Percentiles rank a stretch among this genome's conserved stretches.
Conservation (phyloP, 2,888 invertebrate species). For the Amphimallon solstitiale region DNA sequence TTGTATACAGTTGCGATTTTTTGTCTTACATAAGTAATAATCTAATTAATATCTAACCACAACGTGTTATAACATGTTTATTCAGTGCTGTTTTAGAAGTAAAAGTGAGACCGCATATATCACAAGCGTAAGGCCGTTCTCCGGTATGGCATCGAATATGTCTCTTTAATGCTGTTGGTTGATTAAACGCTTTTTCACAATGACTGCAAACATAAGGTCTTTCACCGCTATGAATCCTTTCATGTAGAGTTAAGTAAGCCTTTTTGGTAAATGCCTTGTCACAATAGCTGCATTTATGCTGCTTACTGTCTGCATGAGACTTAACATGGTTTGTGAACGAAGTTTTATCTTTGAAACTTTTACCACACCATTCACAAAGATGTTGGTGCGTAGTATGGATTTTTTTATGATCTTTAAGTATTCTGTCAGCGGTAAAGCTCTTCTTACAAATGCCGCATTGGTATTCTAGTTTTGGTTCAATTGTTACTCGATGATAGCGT, state of each 20-base stretch:
- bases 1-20: not conserved
- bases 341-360: constrained; percentile 54
- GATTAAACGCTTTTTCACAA: constrained; percentile 57
- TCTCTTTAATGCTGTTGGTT: constrained; percentile 54
- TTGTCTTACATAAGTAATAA: too few relatives aligned
- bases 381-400: constrained; percentile 50
- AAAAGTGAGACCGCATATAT: constrained; percentile 68
- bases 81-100: constrained; percentile 59
- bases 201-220: constrained; percentile 57
- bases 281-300: constrained; percentile 50
- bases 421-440: constrained; percentile 45
- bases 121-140: constrained; percentile 63
- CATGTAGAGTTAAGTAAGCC: constrained; percentile 54
- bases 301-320: constrained; percentile 50
- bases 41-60: not conserved
- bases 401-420: constrained; percentile 46
- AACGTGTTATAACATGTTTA: constrained; percentile 2
- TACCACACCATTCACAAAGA: constrained; percentile 56
- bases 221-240: constrained; percentile 57
- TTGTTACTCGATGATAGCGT: constrained; percentile 56
- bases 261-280: constrained; percentile 52
- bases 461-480: constrained; percentile 55
- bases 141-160: constrained; percentile 56
- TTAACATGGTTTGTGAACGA: constrained; percentile 52
- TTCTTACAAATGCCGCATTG: constrained; percentile 48